A percentile compares a stretch with the other conserved stretches of the same genome.
phyloP scores from a whole-genome alignment of 2,888 invertebrate genomes.

The Macrosoma leucophasiata region DNA sequence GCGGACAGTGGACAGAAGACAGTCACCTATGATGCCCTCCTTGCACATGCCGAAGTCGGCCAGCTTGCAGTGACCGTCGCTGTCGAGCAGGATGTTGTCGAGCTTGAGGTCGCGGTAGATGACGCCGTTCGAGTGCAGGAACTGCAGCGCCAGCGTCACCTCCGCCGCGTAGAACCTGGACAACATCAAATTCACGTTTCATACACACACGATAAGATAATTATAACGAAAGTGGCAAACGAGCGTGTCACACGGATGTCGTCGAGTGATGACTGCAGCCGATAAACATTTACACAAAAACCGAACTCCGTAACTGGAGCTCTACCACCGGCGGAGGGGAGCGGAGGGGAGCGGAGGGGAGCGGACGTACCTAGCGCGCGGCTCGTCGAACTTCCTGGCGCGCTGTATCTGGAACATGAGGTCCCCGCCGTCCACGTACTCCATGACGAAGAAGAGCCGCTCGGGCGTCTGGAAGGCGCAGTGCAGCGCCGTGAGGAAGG shows the following conservation, averaged over 20 bases:
- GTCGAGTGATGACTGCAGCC: not conserved
- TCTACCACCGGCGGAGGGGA: too few species aligned
- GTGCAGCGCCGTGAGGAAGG: slow-evolving; percentile 97
- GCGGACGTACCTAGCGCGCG: slow-evolving; percentile 86
- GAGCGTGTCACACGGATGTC: not conserved
- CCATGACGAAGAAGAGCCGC: slow-evolving; percentile 99
- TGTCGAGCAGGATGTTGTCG: slow-evolving; percentile 98
- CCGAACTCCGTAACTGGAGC: too few species aligned
- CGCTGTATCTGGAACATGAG: slow-evolving; percentile 99
- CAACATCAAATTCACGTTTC: too few species aligned
- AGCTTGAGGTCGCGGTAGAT: slow-evolving; percentile 99
- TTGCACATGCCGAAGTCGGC: slow-evolving; percentile 99
- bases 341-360: too few species aligned
- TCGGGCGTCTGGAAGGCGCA: slow-evolving; percentile 98
- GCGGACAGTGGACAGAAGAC: too few species aligned
- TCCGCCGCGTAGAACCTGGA: slow-evolving; percentile 97
- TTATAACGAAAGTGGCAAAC: not conserved
- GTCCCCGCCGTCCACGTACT: slow-evolving; percentile 98
- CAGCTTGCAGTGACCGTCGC: slow-evolving; percentile 95
- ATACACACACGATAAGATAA: too few species aligned
- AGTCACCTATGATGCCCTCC: slow-evolving; percentile 84
- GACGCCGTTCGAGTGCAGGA: slow-evolving; percentile 97
- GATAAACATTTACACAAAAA: too few species aligned
- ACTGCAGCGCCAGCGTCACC: slow-evolving; percentile 97
- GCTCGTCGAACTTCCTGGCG: slow-evolving; percentile 98